Evolutionary conservation across 2,888 invertebrate species (phyloP), one percentile per base, ranked within the genome.

Genomic region (Temnothorax ravouxi): DNA sequence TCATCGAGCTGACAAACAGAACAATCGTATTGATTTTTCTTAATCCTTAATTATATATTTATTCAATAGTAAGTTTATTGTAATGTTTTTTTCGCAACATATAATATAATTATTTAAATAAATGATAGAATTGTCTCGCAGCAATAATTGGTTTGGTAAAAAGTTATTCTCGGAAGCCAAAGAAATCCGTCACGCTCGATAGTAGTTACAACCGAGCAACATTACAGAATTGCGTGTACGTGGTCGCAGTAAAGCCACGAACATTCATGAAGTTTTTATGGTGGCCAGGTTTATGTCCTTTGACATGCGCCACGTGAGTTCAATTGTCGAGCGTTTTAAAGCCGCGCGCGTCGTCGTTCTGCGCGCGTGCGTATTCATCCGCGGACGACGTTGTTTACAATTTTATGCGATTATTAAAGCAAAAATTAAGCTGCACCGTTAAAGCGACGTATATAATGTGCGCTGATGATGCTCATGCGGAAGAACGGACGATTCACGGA

Each of bases 351-450:
- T 34, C 67, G 56, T 41, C 61, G 67, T 64, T 44, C 18, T 11
- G 44, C 50, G 41, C 50, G 47, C 64, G 34, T 56, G 25, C 34
- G 52, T 34, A 52, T n/a, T 52, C 59, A n/a, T 75, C 47, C 41
- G 86, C 82, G 89, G 87, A 85, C 87, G 75, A 84, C 90, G 92
- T 92, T 93, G 91, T 93, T 92, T 91, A 92, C 92, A 88, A 87
- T 92, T 93, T 92, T 91, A 92, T 90, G 91, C 89, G 89, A 89
- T 91, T 91, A 93, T 93, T 92, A 93, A 93, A 93, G 89, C 91
- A 91, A 93, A 92, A 89, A 92, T 91, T 90, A 86, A 88, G 88
- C 82, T 29, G 47, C 56, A 59, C 66, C 50, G 47, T 83, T 83
- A 83, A 66, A 80, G n/a, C 21, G 41, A 29, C 25, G 47, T 66